Percentiles rank a stretch among this genome's conserved stretches.
phyloP scores from a whole-genome alignment of 2,797 vertebrate species.

The Neosilurus mollespiculum region DNA sequence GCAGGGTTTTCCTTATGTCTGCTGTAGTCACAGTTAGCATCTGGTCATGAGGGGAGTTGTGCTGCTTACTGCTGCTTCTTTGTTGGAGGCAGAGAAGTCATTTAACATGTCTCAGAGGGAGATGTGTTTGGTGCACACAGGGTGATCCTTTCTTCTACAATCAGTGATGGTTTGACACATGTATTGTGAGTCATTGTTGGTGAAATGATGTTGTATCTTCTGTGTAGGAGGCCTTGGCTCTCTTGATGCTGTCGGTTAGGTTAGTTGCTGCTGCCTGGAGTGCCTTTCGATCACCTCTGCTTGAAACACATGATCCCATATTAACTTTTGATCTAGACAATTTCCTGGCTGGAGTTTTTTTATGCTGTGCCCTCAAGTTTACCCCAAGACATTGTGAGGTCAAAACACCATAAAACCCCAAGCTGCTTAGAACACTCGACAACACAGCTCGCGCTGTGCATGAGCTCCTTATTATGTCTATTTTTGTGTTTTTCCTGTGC shows the following conservation, averaged over 20 bases:
- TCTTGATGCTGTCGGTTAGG: slow-evolving; percentile 1
- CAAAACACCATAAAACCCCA: slow-evolving; percentile 4
- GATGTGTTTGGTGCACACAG: background rate
- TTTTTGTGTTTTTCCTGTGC: background rate
- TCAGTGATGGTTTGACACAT: background rate
- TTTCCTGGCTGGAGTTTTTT: background rate
- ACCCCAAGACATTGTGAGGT: background rate
- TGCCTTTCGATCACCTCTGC: background rate
- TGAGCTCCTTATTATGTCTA: background rate
- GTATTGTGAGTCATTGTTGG: slow-evolving; percentile 12
- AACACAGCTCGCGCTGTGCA: background rate
- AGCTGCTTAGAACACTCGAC: background rate
- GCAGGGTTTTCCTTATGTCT: background rate
- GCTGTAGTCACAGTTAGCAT: slow-evolving; percentile 1
- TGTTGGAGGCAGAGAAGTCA: slow-evolving; percentile 2
- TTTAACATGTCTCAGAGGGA: background rate
- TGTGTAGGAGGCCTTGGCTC: slow-evolving; percentile 2
- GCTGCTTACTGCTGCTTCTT: background rate
- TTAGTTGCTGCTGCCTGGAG: background rate
- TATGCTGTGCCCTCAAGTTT: background rate
- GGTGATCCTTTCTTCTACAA: background rate
- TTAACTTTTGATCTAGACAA: slow-evolving; percentile 3
- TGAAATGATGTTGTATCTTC: slow-evolving; percentile 1
- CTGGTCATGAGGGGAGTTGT: background rate
- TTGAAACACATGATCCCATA: background rate